Conservation (phyloP, 1,140 invertebrate genomes). For the Cyrtorhinus lividipennis region DNA sequence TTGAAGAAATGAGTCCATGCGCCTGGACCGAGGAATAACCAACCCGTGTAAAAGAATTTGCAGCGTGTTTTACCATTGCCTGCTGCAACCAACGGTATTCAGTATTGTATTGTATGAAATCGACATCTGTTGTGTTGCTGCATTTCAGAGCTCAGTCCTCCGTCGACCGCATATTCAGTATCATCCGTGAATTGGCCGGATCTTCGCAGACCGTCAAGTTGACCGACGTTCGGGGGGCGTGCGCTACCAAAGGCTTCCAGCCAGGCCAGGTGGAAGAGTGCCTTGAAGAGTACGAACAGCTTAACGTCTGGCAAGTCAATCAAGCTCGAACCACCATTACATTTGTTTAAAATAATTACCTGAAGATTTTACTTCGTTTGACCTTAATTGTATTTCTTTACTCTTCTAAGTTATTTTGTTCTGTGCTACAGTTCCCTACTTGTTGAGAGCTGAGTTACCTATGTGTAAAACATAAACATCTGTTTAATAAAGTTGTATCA, state of each 20-base stretch:
- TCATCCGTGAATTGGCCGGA: slow-evolving; percentile 70
- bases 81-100: not conserved
- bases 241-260: slow-evolving; percentile 78
- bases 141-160: slow-evolving; percentile 44
- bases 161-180: slow-evolving; percentile 69
- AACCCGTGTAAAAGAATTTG: not conserved
- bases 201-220: slow-evolving; percentile 44
- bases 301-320: slow-evolving; percentile 93
- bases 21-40: not conserved
- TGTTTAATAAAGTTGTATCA: too few relatives aligned
- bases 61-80: not conserved
- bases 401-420: not conserved
- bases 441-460: too few relatives aligned
- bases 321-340: slow-evolving; percentile 68
- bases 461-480: too few relatives aligned
- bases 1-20: not conserved
- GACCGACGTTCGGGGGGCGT: slow-evolving; percentile 69
- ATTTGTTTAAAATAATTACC: slow-evolving; percentile 39
- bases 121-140: too few relatives aligned
- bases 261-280: slow-evolving; percentile 76
- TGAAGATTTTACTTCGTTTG: not conserved
- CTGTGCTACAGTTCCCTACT: not conserved
- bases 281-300: slow-evolving; percentile 84
- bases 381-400: not conserved
- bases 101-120: not conserved